phyloP scores from a whole-genome alignment of 2,113 vertebrate genomes.

The Hippoglossus stenolepis region DNA sequence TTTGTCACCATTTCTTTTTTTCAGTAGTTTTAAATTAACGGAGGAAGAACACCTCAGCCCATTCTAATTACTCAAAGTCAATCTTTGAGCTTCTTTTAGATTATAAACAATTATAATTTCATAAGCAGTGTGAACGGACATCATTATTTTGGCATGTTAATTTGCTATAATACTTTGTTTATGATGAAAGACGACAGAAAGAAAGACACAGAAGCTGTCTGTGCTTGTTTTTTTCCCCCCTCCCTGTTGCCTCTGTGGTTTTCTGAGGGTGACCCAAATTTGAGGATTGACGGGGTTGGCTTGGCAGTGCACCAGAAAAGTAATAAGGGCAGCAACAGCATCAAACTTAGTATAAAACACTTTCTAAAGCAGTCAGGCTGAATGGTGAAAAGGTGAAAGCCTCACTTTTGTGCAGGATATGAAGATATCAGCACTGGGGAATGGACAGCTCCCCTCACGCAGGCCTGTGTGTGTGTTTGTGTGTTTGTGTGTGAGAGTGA shows the following conservation, averaged over 20 bases:
- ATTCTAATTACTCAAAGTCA: not conserved
- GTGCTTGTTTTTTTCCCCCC: conserved; percentile 27
- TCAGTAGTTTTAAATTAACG: not conserved
- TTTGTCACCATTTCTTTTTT: not conserved
- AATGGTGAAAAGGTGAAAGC: conserved; percentile 49
- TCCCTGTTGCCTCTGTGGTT: conserved; percentile 31
- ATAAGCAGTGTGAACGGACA: not conserved
- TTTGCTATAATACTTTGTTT: conserved; percentile 15
- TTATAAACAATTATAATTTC: conserved; percentile 1
- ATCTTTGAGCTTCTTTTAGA: conserved; percentile 2
- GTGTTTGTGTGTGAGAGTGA: conserved; percentile 15
- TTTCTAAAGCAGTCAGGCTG: conserved; percentile 63
- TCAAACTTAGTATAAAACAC: conserved; percentile 64
- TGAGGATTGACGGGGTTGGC: conserved; percentile 60
- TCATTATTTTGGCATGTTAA: not conserved
- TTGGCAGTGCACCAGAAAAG: conserved; percentile 73
- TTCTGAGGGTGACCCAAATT: conserved; percentile 73
- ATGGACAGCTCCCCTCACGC: conserved; percentile 52
- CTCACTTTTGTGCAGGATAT: conserved; percentile 26
- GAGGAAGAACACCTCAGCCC: not conserved
- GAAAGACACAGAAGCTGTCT: conserved; percentile 1
- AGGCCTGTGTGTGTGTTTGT: conserved; percentile 18
- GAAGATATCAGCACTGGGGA: conserved; percentile 53
- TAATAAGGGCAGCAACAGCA: conserved; percentile 75
- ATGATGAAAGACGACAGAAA: conserved; percentile 6